A percentile compares a stretch with the other conserved stretches of the same genome.
phyloP scores from a whole-genome alignment of 1,140 invertebrate species.

The Drosophila lacertosa region DNA sequence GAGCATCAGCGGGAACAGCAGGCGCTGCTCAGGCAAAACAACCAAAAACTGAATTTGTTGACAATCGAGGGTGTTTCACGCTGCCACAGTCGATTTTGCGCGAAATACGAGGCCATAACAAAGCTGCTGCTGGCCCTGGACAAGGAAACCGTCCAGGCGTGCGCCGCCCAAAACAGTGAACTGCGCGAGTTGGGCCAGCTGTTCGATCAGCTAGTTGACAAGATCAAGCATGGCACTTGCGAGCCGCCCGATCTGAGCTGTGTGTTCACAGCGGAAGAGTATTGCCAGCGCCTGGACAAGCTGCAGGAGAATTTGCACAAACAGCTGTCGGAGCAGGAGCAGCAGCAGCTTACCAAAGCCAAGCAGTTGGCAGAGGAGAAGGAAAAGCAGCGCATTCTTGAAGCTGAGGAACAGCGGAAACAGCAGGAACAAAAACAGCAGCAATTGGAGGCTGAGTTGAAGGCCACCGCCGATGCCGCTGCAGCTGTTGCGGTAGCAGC shows the following conservation, averaged over 20 bases:
- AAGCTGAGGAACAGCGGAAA: constrained; percentile 29
- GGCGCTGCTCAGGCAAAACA: constrained; percentile 38
- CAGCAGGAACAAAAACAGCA: constrained; percentile 50
- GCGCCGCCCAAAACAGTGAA: constrained; percentile 58
- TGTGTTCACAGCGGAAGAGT: constrained; percentile 66
- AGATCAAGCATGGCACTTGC: constrained; percentile 45
- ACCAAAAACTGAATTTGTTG: constrained; percentile 63
- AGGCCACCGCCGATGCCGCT: constrained; percentile 20
- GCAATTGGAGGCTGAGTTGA: constrained; percentile 29
- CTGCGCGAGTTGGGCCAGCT: constrained; percentile 59
- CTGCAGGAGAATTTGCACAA: constrained; percentile 51
- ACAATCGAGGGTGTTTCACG: constrained; percentile 63
- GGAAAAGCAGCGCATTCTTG: constrained; percentile 18
- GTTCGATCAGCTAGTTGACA: constrained; percentile 64
- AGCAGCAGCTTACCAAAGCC: constrained; percentile 31
- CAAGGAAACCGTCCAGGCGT: constrained; percentile 60
- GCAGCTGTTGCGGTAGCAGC: constrained; percentile 2
- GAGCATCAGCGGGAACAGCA: constrained; percentile 48
- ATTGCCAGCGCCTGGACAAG: constrained; percentile 42
- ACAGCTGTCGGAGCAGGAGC: constrained; percentile 46
- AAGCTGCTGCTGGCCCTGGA: constrained; percentile 64
- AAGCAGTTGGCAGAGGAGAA: constrained; percentile 40
- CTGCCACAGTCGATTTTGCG: constrained; percentile 61
- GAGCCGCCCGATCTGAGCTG: constrained; percentile 52
- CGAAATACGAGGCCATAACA: constrained; percentile 62